phyloP scores from a whole-genome alignment of 1,140 invertebrate species.

The Cydia splendana region DNA sequence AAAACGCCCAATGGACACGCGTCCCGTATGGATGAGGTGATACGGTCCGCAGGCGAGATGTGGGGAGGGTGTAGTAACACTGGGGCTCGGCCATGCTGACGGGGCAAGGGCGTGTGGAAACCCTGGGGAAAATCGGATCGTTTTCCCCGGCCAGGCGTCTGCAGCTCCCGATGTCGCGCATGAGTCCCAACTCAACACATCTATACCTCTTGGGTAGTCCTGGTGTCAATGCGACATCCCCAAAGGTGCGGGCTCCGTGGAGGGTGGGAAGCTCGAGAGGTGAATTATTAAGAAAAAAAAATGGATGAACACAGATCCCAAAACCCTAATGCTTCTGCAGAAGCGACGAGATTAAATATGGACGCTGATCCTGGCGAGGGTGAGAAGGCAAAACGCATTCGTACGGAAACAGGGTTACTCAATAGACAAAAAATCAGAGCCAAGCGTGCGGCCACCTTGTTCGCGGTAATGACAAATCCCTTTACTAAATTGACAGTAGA shows the following conservation, averaged over 20 bases:
- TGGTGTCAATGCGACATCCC: not conserved
- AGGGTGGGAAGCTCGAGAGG: conserved; percentile 5
- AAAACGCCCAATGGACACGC: not conserved
- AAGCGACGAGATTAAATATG: too few species aligned
- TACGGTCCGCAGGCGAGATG: conserved; percentile 8
- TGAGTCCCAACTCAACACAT: not conserved
- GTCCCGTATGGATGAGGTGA: not conserved
- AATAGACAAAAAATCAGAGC: too few species aligned
- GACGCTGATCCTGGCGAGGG: too few species aligned
- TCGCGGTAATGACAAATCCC: not conserved
- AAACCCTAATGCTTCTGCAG: too few species aligned
- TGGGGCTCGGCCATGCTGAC: not conserved
- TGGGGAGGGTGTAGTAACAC: not conserved
- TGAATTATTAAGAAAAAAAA: not conserved
- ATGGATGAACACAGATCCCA: not conserved
- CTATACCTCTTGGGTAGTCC: not conserved
- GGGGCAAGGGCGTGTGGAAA: not conserved
- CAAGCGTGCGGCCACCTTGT: not conserved
- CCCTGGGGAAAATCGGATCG: not conserved
- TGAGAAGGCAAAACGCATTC: too few species aligned
- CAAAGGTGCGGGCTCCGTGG: conserved; percentile 2
- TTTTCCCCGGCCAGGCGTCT: not conserved
- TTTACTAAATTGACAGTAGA: not conserved
- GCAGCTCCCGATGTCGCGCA: conserved; percentile 8
- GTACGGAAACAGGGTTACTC: too few species aligned